phyloP scores from a whole-genome alignment of 2,797 vertebrate genomes.

The Amphiprion clarkii region DNA sequence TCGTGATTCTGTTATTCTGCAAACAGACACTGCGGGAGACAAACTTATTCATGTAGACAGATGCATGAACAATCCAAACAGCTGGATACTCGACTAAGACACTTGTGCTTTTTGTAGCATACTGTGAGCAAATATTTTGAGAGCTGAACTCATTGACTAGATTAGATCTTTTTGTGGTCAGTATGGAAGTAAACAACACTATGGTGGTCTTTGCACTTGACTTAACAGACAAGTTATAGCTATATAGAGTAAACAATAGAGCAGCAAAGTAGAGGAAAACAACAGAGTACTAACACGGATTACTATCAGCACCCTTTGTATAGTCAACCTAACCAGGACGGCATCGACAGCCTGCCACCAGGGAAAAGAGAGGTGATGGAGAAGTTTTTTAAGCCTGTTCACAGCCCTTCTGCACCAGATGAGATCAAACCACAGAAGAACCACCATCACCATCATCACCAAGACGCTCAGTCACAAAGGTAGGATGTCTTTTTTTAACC shows the following conservation, averaged over 20 bases:
- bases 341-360: conserved; percentile 45
- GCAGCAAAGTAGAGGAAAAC: conserved; percentile 6
- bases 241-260: conserved; percentile 8
- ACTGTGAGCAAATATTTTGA: not conserved
- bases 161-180: conserved; percentile 20
- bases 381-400: conserved; percentile 85
- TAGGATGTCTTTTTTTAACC: conserved; percentile 38
- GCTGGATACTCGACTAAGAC: conserved; percentile 19
- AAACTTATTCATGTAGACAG: conserved; percentile 12
- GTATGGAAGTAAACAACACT: conserved; percentile 7
- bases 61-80: conserved; percentile 3
- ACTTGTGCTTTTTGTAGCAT: not conserved
- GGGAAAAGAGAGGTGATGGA: conserved; percentile 82
- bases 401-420: conserved; percentile 61
- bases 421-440: conserved; percentile 71
- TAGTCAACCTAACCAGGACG: conserved; percentile 21
- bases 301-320: conserved; percentile 5
- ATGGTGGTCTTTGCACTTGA: conserved; percentile 19
- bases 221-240: conserved; percentile 6
- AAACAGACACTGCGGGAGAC: conserved; percentile 45
- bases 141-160: not conserved
- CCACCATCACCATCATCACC: conserved; percentile 62
- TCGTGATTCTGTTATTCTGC: conserved; percentile 46
- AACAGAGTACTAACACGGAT: conserved; percentile 25
- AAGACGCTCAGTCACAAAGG: conserved; percentile 69